A percentile compares a stretch with the other conserved stretches of the same genome.
phyloP scores from a whole-genome alignment of 2,113 vertebrate species.

The Sakesphorus luctuosus region DNA sequence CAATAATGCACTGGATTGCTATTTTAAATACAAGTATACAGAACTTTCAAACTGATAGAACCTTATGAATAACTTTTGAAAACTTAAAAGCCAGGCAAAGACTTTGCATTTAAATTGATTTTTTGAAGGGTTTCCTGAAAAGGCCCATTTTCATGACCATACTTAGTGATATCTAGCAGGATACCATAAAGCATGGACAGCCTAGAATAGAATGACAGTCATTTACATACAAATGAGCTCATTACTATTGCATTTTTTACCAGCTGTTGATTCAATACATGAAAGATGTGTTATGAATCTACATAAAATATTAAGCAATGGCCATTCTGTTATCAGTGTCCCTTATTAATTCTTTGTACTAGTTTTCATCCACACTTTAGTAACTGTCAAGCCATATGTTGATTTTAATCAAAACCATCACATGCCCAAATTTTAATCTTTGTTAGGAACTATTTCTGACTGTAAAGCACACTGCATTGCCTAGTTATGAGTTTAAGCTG shows the following conservation, averaged over 20 bases:
- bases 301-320: slow-evolving; percentile 55
- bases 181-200: slow-evolving; percentile 34
- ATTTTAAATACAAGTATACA: neutral
- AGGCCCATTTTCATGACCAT: slow-evolving; percentile 38
- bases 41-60: neutral
- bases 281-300: slow-evolving; percentile 58
- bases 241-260: slow-evolving; percentile 60
- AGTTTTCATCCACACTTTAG: neutral
- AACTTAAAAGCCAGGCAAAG: slow-evolving; percentile 21
- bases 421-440: neutral
- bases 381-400: neutral
- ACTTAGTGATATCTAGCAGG: slow-evolving; percentile 31
- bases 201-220: slow-evolving; percentile 46
- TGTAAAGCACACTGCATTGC: neutral
- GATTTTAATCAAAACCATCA: slow-evolving; percentile 18
- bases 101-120: slow-evolving; percentile 65
- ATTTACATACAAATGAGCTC: slow-evolving; percentile 74
- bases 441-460: neutral
- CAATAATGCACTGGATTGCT: neutral
- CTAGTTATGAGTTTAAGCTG: neutral
- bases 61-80: neutral
- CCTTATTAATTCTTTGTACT: slow-evolving; percentile 26
- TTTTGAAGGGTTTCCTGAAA: slow-evolving; percentile 20
- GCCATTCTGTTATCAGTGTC: slow-evolving; percentile 24
- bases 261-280: slow-evolving; percentile 65